Evolutionary conservation across 2,113 vertebrate species (phyloP).

Genomic region (Gavialis gangeticus): DNA sequence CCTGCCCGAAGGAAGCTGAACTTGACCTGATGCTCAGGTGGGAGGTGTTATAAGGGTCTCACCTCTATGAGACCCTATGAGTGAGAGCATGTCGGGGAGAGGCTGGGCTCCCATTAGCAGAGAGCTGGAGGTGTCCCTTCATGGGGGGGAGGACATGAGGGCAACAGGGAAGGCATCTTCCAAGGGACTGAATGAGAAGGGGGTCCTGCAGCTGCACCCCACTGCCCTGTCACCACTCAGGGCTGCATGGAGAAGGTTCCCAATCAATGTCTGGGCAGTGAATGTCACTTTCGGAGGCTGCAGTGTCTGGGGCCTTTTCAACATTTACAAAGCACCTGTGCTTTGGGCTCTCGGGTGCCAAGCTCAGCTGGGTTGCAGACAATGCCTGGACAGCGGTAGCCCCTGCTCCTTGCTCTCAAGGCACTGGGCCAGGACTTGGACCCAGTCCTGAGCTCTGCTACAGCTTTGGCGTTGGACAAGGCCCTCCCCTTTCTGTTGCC

Average conservation of each 20-base stretch:
- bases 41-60: background rate
- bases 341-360: background rate
- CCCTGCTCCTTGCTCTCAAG: background rate
- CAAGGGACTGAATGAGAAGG: fast-evolving
- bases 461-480: background rate
- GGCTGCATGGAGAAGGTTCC: background rate
- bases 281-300: background rate
- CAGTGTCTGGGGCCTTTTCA: background rate
- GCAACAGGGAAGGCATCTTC: background rate
- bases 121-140: background rate
- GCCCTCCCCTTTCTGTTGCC: background rate
- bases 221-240: background rate
- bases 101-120: background rate
- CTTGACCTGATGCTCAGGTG: background rate
- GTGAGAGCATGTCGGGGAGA: background rate
- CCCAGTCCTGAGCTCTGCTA: background rate
- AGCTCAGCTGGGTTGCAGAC: background rate
- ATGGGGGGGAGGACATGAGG: background rate
- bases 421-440: background rate
- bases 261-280: background rate
- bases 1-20: background rate
- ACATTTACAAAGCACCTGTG: background rate
- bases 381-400: background rate
- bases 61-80: background rate
- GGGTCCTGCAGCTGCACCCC: background rate